Percentiles rank a stretch among this genome's conserved stretches.
Conservation (phyloP, 2,888 invertebrate genomes). For the Tetranychus piercei region DNA sequence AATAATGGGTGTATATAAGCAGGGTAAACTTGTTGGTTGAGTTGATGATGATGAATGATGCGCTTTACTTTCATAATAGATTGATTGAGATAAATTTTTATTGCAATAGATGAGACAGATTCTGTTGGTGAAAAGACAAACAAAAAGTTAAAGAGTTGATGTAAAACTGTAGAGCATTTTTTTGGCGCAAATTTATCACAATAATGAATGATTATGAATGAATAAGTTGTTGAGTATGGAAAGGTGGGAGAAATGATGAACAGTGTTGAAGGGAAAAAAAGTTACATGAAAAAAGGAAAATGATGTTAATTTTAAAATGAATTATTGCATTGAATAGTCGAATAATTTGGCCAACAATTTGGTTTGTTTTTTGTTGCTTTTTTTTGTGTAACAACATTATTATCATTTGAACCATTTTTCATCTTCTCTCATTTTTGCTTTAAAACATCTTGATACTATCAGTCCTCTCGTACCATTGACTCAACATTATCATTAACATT, state of each 20-base stretch:
- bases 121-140: background rate
- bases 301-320: background rate
- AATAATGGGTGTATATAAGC: conserved; percentile 17
- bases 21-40: background rate
- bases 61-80: background rate
- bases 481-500: too few relatives aligned
- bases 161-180: too few relatives aligned
- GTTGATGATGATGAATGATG: conserved; percentile 1
- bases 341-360: background rate
- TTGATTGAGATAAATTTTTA: conserved; percentile 3
- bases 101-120: background rate
- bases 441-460: too few relatives aligned
- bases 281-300: background rate
- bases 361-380: background rate
- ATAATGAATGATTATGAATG: background rate
- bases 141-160: background rate
- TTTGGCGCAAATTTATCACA: background rate
- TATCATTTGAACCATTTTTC: too few relatives aligned
- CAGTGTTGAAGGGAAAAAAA: background rate
- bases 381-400: background rate
- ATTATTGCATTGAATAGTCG: background rate
- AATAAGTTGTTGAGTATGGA: background rate
- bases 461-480: too few relatives aligned
- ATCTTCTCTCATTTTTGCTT: too few relatives aligned
- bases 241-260: background rate